These are phyloP conservation scores for Zaprionus gabonicus DNA, from an alignment of 1,140 invertebrate genomes.

Conservation along the genomic window DNA sequence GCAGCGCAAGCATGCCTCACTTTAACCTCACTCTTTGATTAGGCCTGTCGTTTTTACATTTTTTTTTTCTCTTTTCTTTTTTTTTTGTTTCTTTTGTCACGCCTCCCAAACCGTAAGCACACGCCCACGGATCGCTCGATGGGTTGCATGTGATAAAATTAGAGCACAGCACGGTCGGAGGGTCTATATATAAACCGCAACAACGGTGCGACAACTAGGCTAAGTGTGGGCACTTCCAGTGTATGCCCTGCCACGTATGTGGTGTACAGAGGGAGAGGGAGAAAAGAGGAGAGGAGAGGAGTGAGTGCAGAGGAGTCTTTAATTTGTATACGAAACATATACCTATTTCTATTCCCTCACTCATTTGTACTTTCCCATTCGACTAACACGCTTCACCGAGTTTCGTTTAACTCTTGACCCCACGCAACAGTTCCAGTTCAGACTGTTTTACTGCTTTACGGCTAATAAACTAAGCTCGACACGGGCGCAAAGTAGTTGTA, in stretches of 20 bases:
- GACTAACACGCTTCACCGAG: slow-evolving; percentile 59
- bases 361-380: slow-evolving; percentile 17
- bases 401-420: slow-evolving; percentile 76
- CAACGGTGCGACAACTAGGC: slow-evolving; percentile 46
- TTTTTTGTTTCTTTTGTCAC: slow-evolving; percentile 11
- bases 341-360: not conserved
- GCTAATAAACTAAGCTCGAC: slow-evolving; percentile 63
- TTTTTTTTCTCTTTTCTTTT: slow-evolving; percentile 13
- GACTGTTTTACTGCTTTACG: slow-evolving; percentile 65
- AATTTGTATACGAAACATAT: slow-evolving; percentile 1
- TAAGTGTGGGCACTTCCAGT: slow-evolving; percentile 34
- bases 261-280: not conserved
- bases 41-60: slow-evolving; percentile 20
- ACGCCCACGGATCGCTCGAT: slow-evolving; percentile 50
- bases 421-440: slow-evolving; percentile 59
- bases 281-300: not conserved
- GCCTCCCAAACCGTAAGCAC: slow-evolving; percentile 32
- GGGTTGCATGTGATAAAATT: slow-evolving; percentile 73
- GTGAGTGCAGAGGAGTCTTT: too few species aligned
- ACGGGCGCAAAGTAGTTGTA: not conserved
- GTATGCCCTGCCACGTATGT: not conserved
- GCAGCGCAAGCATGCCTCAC: slow-evolving; percentile 14
- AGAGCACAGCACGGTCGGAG: slow-evolving; percentile 41
- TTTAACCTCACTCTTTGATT: slow-evolving; percentile 29
- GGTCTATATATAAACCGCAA: slow-evolving; percentile 52